Conservation (phyloP, 2,113 vertebrate species). For the Eira barbara region DNA sequence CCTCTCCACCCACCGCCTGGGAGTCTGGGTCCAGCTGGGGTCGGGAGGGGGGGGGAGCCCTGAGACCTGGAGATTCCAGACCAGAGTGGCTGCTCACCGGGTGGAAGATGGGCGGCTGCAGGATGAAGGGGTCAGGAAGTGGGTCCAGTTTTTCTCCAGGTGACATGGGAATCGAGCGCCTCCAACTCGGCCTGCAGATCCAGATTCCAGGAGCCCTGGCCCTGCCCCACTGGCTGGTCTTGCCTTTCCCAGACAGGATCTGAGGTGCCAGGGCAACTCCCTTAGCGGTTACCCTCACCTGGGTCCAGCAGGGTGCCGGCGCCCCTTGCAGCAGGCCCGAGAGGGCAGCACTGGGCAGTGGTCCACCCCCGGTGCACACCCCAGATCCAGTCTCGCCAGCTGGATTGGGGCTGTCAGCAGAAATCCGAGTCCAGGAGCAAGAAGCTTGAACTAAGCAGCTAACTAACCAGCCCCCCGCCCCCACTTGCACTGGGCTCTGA, state of each 20-base stretch:
- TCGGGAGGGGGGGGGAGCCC: no score
- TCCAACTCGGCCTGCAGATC: background rate
- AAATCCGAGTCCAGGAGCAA: background rate
- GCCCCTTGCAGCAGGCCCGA: background rate
- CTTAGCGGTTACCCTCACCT: background rate
- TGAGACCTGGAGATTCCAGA: background rate
- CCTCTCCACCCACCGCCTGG: background rate
- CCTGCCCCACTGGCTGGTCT: background rate
- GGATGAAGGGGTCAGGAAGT: constrained; percentile 66
- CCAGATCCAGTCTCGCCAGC: background rate
- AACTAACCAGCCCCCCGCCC: background rate
- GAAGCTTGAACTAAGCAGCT: background rate
- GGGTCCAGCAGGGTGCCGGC: background rate
- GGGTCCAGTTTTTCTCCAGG: constrained; percentile 58
- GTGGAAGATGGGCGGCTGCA: constrained; percentile 75
- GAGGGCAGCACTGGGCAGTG: background rate
- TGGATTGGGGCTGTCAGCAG: background rate
- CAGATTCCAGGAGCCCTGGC: background rate
- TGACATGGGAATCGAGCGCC: background rate
- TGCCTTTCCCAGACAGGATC: background rate
- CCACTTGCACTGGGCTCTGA: background rate
- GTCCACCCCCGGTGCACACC: background rate
- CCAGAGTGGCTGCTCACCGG: constrained; percentile 67
- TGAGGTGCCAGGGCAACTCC: background rate
- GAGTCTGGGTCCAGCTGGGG: background rate